Evolutionary conservation across 2,797 vertebrate genomes (phyloP).

Genomic region (Lagodon rhomboides): DNA sequence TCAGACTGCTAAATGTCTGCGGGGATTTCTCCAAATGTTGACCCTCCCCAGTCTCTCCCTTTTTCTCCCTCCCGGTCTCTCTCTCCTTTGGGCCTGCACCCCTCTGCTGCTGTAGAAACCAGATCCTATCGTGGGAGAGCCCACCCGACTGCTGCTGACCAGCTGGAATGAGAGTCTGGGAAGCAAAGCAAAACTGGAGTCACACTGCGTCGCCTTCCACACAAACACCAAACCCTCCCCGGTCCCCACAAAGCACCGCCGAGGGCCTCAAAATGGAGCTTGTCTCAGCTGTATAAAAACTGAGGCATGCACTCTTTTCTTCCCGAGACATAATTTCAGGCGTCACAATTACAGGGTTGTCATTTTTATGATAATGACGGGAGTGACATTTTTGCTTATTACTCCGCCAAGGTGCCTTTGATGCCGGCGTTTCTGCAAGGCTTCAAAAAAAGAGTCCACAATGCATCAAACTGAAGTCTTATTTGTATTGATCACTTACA

Average conservation of each 20-base stretch:
- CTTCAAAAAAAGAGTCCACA: conserved; percentile 34
- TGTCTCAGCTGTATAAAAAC: conserved; percentile 59
- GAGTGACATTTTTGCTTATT: conserved; percentile 70
- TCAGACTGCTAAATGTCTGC: conserved; percentile 48
- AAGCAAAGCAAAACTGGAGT: conserved; percentile 68
- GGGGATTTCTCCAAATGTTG: conserved; percentile 69
- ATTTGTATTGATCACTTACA: conserved; percentile 61
- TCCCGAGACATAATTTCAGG: conserved; percentile 64
- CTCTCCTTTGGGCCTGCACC: conserved; percentile 59
- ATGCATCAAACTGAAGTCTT: conserved; percentile 49
- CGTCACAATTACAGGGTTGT: conserved; percentile 68
- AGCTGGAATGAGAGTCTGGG: conserved; percentile 75
- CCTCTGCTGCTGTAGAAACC: conserved; percentile 79
- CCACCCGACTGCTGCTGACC: conserved; percentile 82
- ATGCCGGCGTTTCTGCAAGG: conserved; percentile 29
- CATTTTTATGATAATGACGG: conserved; percentile 69
- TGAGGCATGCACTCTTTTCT: conserved; percentile 40
- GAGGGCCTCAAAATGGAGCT: conserved; percentile 56
- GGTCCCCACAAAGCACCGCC: conserved; percentile 37
- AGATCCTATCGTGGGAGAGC: conserved; percentile 79
- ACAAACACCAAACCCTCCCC: conserved; percentile 57
- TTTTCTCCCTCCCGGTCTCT: background rate
- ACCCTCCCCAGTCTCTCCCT: conserved; percentile 18
- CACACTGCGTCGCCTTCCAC: conserved; percentile 57
- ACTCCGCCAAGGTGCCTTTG: conserved; percentile 70